Base-by-base conservation (phyloP, 2,113 vertebrate species). In the Sitta europaea region DNA sequence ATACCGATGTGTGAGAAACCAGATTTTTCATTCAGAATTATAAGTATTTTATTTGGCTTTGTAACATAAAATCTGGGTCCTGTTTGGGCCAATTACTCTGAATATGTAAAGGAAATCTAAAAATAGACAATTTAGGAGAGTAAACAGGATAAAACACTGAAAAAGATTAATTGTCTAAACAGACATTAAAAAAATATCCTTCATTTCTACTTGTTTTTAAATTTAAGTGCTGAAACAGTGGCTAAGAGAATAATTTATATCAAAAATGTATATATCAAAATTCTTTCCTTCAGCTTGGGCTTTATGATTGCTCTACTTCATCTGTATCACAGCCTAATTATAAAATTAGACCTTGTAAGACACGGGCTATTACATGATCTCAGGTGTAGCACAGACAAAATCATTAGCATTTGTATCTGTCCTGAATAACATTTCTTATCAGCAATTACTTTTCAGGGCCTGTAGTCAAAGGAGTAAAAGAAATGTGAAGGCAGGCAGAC, bases 331-430 rank as follows among this genome's bases (percentile, higher is more conserved):
- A 55, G 43, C 7, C 74, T 81, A 94, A 92, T 86, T 74, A 74
- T 40, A 82, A n/a, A 94, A 88, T 84, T 91, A 93, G 31, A 23
- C 38, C 47, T 92, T 88, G 80, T 89, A 87, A 94, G 35, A 91
- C 61, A 91, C 0, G 7, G n/a, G 45, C 61, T 94, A 50, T 94
- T 95, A 92, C 50, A 88, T 75, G 81, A 84, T 88, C 80, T 91
- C 86, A 92, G 79, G 92, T 94, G 57, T 72, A 81, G 82, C 31
- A 45, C 55, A 53, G 76, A 45, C 57, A 75, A 68, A 76, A 92
- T 59, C 88, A 91, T 92, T 89, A 93, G 81, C 76, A 68, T 75
- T 95, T 94, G 61, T 77, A 43, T 90, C 85, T 92, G 59, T 88
- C 48, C 72, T 68, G 54, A 90, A 75, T 55, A 93, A 72, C 25